These are phyloP conservation scores for Glossophaga mutica DNA, from an alignment of 2,797 vertebrate genomes.

Conservation along the genomic window DNA sequence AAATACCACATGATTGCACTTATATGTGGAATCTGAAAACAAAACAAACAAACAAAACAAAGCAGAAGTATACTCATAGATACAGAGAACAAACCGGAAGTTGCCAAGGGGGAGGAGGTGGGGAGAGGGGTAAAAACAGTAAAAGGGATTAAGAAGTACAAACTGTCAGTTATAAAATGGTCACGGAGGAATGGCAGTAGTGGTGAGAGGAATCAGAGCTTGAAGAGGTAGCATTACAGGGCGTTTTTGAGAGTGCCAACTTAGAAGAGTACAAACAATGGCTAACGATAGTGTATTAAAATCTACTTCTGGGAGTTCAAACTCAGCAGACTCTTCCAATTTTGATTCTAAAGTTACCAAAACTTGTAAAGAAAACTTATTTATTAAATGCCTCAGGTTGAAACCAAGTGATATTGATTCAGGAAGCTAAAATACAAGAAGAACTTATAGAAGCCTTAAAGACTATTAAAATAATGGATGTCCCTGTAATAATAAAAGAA, in stretches of 20 bases:
- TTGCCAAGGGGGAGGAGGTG: neutral
- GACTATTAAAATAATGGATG: conserved; percentile 96
- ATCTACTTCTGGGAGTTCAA: conserved; percentile 86
- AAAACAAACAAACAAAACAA: neutral
- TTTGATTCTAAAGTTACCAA: conserved; percentile 92
- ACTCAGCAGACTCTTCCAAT: conserved; percentile 91
- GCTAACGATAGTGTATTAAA: conserved; percentile 89
- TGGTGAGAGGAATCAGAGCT: no score
- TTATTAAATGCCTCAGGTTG: conserved; percentile 89
- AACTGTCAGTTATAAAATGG: neutral
- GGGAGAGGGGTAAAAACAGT: neutral
- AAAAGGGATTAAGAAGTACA: neutral
- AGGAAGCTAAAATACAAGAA: conserved; percentile 85
- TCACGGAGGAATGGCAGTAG: no score
- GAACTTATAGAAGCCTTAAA: conserved; percentile 91
- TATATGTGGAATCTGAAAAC: neutral
- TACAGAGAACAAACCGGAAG: neutral
- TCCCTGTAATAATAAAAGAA: conserved; percentile 96
- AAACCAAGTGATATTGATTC: conserved; percentile 93
- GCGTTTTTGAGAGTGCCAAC: neutral
- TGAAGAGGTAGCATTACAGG: no score
- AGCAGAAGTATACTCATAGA: neutral
- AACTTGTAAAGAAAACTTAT: conserved; percentile 89
- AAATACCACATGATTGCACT: neutral
- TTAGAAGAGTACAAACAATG: conserved; percentile 80